phyloP scores from a whole-genome alignment of 2,888 invertebrate genomes.

The Eudemis profundana region DNA sequence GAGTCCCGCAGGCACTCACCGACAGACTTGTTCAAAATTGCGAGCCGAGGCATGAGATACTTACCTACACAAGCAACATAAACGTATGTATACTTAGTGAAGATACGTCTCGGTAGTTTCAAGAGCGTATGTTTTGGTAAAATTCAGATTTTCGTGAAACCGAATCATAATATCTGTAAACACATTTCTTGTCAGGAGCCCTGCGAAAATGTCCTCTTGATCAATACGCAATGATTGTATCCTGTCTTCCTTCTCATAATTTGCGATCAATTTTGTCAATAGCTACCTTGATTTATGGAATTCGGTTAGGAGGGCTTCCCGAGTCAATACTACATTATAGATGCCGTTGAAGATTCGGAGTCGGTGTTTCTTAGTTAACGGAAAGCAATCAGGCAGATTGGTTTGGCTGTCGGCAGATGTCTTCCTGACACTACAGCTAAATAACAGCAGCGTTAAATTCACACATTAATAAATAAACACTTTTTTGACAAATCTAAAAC shows the following conservation, averaged over 20 bases:
- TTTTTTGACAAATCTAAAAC: not conserved
- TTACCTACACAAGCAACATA: not conserved
- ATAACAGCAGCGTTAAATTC: conserved; percentile 34
- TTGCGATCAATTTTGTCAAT: conserved; percentile 22
- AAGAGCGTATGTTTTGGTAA: not conserved
- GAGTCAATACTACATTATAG: not conserved
- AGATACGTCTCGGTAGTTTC: not conserved
- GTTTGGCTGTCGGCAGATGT: conserved; percentile 33
- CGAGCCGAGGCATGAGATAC: not conserved
- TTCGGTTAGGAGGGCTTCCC: conserved; percentile 13
- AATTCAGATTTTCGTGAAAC: not conserved
- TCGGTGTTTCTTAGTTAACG: conserved; percentile 12
- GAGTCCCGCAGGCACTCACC: not conserved
- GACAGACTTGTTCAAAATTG: conserved; percentile 22
- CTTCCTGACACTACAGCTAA: conserved; percentile 28
- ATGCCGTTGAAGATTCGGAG: not conserved
- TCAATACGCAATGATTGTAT: conserved; percentile 38
- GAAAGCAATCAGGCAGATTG: conserved; percentile 31
- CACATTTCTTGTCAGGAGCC: conserved; percentile 24
- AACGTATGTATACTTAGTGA: not conserved
- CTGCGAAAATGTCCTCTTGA: conserved; percentile 30
- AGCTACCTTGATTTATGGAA: conserved; percentile 29
- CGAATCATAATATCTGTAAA: conserved; percentile 23
- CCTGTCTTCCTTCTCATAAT: conserved; percentile 30
- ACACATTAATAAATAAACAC: conserved; percentile 13